Conservation (phyloP, 2,797 vertebrate species). For the Dendrocincla fuliginosa region DNA sequence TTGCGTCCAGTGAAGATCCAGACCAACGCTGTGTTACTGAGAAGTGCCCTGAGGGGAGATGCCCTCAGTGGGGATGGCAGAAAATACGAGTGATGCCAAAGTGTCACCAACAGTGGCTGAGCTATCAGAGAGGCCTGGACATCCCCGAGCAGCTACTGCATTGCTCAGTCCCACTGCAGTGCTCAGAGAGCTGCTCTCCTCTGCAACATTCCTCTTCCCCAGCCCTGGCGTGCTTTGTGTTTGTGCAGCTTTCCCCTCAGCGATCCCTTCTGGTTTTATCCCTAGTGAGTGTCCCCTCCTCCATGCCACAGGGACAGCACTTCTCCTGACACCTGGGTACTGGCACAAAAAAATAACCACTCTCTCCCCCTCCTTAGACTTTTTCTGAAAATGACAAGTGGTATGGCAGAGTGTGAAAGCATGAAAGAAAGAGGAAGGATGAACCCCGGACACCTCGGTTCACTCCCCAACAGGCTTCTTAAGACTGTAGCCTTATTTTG, state of each 20-base stretch:
- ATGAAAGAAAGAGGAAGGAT: not conserved
- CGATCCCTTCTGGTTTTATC: not conserved
- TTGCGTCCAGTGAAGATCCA: not conserved
- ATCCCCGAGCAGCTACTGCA: not conserved
- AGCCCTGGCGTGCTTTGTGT: not conserved
- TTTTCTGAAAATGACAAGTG: not conserved
- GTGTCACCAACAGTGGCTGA: not conserved
- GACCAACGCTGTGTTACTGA: fast-evolving
- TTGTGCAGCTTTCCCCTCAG: not conserved
- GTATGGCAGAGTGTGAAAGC: not conserved
- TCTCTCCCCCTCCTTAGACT: not conserved
- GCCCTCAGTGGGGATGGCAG: not conserved
- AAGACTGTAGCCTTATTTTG: not conserved
- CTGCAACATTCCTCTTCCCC: not conserved
- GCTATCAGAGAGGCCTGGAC: not conserved
- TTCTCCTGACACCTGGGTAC: not conserved
- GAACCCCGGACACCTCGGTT: not conserved
- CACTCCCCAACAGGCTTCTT: not conserved
- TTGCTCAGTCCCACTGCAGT: not conserved
- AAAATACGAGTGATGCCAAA: not conserved
- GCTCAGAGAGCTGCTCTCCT: not conserved
- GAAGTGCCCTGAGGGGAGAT: not conserved
- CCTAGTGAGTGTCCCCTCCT: not conserved
- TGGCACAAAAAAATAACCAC: not conserved
- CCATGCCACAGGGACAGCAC: not conserved